Conservation (phyloP, 1,140 invertebrate genomes). For the Eupristina koningsbergeri region DNA sequence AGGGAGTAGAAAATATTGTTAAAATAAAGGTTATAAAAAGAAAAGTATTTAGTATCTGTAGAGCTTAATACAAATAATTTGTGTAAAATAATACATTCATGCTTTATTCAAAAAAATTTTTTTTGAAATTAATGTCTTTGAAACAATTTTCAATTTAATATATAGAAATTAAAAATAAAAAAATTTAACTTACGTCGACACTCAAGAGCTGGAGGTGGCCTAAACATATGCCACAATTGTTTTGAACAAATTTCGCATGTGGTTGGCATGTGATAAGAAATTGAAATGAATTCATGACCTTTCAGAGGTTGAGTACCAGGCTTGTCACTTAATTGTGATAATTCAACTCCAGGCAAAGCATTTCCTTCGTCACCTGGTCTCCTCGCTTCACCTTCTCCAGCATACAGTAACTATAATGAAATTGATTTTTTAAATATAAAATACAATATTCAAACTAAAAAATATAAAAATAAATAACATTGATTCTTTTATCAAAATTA, state of each 20-base stretch:
- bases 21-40: too few relatives aligned
- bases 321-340: constrained; percentile 77
- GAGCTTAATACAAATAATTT: too few relatives aligned
- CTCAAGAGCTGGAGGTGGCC: constrained; percentile 95
- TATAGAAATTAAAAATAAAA: too few relatives aligned
- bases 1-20: too few relatives aligned
- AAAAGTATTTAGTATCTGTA: too few relatives aligned
- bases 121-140: too few relatives aligned
- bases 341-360: constrained; percentile 67
- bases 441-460: too few relatives aligned
- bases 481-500: too few relatives aligned
- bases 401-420: constrained; percentile 82
- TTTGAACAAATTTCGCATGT: constrained; percentile 97
- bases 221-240: constrained; percentile 96
- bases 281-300: constrained; percentile 96
- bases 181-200: constrained; percentile 85
- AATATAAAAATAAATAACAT: too few relatives aligned
- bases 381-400: constrained; percentile 93
- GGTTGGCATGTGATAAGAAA: constrained; percentile 98
- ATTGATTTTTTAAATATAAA: not conserved
- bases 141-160: too few relatives aligned
- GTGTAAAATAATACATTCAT: too few relatives aligned
- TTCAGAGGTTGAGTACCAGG: constrained; percentile 88
- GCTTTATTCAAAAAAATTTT: too few relatives aligned
- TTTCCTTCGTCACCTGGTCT: constrained; percentile 83